Evolutionary conservation across 2,797 vertebrate species (phyloP), one percentile per base, ranked within the genome.

Genomic region (Thaleichthys pacificus): DNA sequence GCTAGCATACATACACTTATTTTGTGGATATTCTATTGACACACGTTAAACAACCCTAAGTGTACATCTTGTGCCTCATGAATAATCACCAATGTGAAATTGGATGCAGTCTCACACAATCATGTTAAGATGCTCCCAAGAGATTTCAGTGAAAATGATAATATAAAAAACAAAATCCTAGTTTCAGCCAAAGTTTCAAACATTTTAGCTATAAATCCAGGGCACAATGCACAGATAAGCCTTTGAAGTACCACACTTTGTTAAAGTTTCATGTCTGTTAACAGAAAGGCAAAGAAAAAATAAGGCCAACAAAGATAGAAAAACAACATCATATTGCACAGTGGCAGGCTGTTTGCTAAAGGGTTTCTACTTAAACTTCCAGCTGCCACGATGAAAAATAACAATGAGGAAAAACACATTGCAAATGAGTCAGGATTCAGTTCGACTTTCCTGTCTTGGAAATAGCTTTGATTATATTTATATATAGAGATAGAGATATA

Each of bases 401-500:
- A 82, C 66, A 54, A 69, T 11, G 69, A 57, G 77, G 42, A 71
- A 84, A 77, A 67, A 84, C 74, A 72, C 58, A 63, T 76, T 68
- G 77, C 76, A 58, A 81, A 82, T 61, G 64, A 77, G 61, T 79
- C 72, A 73, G 85, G 80, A 86, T 85, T 80, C 78, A 72, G 77
- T 83, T 83, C 81, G 72, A 86, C 57, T 65, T 82, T 83, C 78
- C 77, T 75, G 80, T 79, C 86, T 86, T 85, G 73, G 83, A 89
- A 85, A 89, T 88, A 91, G 84, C 86, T 91, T 88, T 86, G 88
- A 93, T 85, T 93, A 92, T 66, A 66, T 61, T 24, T 87, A 66
- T 22, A 24, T 88, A 92, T 90, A 91, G 77, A 87, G 88, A 91
- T 89, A 92, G 87, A 89, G 83, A 87, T 91, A 91, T 91, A 91